Base-by-base conservation (phyloP, 1,140 invertebrate species). In the Melipona quadrifasciata region DNA sequence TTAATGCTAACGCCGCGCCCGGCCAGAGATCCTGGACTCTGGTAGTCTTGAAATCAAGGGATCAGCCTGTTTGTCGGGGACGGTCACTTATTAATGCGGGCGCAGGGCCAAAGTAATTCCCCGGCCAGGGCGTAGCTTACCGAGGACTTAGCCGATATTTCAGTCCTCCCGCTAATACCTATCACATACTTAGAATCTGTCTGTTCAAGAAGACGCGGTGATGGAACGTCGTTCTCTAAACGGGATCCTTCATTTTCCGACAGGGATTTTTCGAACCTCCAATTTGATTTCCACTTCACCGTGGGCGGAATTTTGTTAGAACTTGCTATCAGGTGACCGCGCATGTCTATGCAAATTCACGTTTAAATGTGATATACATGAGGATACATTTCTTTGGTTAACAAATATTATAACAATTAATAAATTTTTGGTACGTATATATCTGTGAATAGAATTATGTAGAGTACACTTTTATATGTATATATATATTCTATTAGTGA, bases 71-170 rank as follows among this genome's bases (percentile, higher is more conserved):
- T 91, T 91, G 90, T 72, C 74, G 80, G 82, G 90, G 81, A 91
- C 84, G 90, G 90, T 91, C 90, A 91, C 90, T 91, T 91, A 91
- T 91, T 91, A 91, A 91, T 91, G 90, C 90, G 90, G 86, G 81
- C 87, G 82, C 90, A 91, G 90, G 90, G 82, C 90, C 87, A 89
- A 89, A 83, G 82, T 91, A 91, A 91, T 91, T 89, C 90, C 90
- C 72, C 80, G 84, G 86, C 73, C 80, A 86, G 83, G 81, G 79
- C 61, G 53, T 58, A 83, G 90, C 87, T 91, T 91, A 91, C 81
- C 58, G 79, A 76, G 90, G 90, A 91, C 87, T 91, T 91, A 91
- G 86, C 76, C 86, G 86, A 82, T 91, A 89, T 91, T 91, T 88
- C 87, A 82, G 91, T 89, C 86, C 86, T 80, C 57, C 16, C 58